A percentile compares a stretch with the other conserved stretches of the same genome.
phyloP scores from a whole-genome alignment of 2,113 vertebrate species.

The Hucho hucho region DNA sequence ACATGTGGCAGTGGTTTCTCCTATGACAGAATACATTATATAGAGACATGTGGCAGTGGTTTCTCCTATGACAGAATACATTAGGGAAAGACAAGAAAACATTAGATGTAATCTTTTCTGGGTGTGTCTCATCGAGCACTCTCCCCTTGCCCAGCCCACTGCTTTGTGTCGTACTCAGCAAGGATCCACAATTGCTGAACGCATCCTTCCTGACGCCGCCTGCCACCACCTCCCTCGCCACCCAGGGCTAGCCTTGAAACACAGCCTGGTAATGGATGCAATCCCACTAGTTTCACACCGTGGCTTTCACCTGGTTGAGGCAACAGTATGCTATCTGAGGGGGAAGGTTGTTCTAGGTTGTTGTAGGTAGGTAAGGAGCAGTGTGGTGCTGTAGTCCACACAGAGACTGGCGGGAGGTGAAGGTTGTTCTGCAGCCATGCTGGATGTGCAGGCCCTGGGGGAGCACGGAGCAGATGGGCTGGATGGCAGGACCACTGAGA shows the following conservation, averaged over 20 bases:
- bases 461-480: constrained; percentile 55
- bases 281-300: constrained; percentile 63
- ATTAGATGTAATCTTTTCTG: constrained; percentile 72
- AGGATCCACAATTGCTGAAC: constrained; percentile 68
- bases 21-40: constrained; percentile 70
- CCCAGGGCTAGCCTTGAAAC: constrained; percentile 61
- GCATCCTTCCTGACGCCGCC: constrained; percentile 54
- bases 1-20: constrained; percentile 55
- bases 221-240: constrained; percentile 19
- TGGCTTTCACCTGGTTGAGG: constrained; percentile 56
- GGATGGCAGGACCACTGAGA: constrained; percentile 30
- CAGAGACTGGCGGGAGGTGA: constrained; percentile 47
- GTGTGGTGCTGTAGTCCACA: constrained; percentile 27
- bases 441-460: constrained; percentile 25
- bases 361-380: constrained; percentile 8
- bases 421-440: constrained; percentile 48
- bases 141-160: constrained; percentile 46
- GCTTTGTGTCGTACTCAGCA: constrained; percentile 68
- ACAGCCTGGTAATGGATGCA: constrained; percentile 64
- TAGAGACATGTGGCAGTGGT: constrained; percentile 57
- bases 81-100: constrained; percentile 68
- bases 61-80: constrained; percentile 70
- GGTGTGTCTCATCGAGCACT: constrained; percentile 69
- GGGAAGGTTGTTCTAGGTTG: constrained; percentile 8
- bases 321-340: constrained; percentile 44